These are phyloP conservation scores for Megalopta genalis DNA, from an alignment of 1,140 invertebrate genomes.

Conservation along the genomic window DNA sequence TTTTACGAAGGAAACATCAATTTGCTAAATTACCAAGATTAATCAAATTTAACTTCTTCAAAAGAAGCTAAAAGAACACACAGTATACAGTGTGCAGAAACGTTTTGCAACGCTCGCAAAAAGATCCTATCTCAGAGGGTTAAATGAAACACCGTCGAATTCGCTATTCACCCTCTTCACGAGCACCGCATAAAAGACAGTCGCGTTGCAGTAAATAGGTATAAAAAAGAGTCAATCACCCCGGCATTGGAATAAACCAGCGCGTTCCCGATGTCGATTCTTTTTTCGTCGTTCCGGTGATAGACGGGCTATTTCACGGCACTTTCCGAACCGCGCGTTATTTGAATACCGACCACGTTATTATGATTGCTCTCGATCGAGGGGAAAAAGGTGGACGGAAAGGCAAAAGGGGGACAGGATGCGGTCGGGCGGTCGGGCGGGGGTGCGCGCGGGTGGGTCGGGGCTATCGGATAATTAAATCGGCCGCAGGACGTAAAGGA, in stretches of 20 bases:
- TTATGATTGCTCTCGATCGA: slow-evolving; percentile 66
- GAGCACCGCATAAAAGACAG: neutral
- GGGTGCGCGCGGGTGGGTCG: neutral
- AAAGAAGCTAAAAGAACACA: too few relatives aligned
- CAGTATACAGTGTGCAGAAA: too few relatives aligned
- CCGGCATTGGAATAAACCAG: slow-evolving; percentile 14
- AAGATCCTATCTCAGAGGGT: too few relatives aligned
- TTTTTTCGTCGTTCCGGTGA: slow-evolving; percentile 30
- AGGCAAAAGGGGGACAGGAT: slow-evolving; percentile 12
- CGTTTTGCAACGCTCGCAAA: too few relatives aligned
- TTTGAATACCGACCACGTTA: slow-evolving; percentile 55
- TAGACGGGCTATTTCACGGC: slow-evolving; percentile 43
- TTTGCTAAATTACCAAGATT: too few relatives aligned
- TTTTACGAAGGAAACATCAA: too few relatives aligned
- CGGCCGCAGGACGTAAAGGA: slow-evolving; percentile 69
- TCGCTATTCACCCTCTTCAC: too few relatives aligned
- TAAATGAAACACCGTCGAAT: too few relatives aligned
- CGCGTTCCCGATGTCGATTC: slow-evolving; percentile 50
- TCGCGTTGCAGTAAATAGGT: neutral
- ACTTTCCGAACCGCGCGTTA: slow-evolving; percentile 45
- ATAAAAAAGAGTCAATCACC: neutral
- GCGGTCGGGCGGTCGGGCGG: slow-evolving; percentile 9
- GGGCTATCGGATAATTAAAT: slow-evolving; percentile 76
- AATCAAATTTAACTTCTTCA: too few relatives aligned
- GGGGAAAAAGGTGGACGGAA: slow-evolving; percentile 10